Evolutionary conservation across 2,797 vertebrate genomes (phyloP).

Genomic region (Melopsittacus undulatus): DNA sequence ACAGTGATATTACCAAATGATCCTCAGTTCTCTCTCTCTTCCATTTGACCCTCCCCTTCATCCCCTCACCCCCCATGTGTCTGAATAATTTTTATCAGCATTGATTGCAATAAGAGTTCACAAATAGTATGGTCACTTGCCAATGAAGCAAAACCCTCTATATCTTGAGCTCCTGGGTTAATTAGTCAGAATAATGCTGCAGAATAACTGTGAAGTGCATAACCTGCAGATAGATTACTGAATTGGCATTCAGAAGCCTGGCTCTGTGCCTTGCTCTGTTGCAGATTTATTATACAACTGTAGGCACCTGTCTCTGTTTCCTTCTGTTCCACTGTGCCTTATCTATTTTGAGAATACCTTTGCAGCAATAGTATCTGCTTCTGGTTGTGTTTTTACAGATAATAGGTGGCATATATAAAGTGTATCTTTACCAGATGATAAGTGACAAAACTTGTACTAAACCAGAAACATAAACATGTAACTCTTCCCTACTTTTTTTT

Average conservation of each 20-base stretch:
- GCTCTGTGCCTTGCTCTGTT: neutral
- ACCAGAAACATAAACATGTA: neutral
- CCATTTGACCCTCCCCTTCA: neutral
- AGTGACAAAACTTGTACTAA: neutral
- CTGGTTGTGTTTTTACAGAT: neutral
- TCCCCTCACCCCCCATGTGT: neutral
- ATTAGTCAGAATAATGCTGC: neutral
- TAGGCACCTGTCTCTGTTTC: neutral
- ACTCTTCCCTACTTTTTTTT: neutral
- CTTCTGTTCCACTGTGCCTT: neutral
- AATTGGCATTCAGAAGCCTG: neutral
- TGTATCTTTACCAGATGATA: neutral
- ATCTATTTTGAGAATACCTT: neutral
- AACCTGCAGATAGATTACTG: neutral
- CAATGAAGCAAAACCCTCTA: neutral
- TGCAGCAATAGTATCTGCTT: neutral
- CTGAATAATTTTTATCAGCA: neutral
- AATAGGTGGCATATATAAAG: neutral
- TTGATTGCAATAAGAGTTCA: accelerated
- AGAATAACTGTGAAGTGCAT: neutral
- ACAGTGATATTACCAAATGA: neutral
- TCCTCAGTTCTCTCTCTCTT: neutral
- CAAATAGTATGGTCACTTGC: neutral
- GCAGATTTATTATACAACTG: neutral
- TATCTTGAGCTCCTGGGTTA: neutral